Evolutionary conservation across 2,113 vertebrate species (phyloP).

Genomic region (Ursus arctos): DNA sequence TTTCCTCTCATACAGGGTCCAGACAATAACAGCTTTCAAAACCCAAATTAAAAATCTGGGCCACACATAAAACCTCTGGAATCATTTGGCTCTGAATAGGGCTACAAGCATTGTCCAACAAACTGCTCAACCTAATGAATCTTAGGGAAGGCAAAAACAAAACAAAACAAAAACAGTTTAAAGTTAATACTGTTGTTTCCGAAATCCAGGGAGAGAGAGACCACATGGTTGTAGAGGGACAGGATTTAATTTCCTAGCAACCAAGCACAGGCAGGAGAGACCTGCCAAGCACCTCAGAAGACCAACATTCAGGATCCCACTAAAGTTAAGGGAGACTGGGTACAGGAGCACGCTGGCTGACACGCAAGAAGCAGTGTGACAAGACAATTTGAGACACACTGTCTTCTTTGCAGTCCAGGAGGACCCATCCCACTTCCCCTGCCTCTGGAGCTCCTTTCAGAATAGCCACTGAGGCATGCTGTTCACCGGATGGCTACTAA

Average conservation of each 20-base stretch:
- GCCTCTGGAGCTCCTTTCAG: background rate
- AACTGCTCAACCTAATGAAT: background rate
- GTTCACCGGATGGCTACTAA: background rate
- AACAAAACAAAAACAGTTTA: background rate
- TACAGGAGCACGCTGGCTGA: background rate
- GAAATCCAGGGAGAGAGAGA: background rate
- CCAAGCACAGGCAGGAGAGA: background rate
- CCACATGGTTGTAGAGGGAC: background rate
- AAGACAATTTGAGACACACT: fast-evolving
- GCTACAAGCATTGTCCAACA: background rate
- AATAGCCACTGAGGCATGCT: background rate
- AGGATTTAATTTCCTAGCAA: background rate
- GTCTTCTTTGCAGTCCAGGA: background rate
- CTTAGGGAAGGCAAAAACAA: background rate
- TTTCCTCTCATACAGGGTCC: background rate
- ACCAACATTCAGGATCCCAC: background rate
- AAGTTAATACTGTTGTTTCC: background rate
- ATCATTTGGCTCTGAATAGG: background rate
- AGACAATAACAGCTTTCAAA: background rate
- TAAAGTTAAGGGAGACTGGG: background rate
- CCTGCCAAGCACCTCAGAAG: background rate
- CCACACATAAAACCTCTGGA: background rate
- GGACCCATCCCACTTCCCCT: background rate
- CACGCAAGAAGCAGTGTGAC: background rate
- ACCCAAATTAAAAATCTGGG: constrained; percentile 27